These are phyloP conservation scores for Cynodonichthys magdalenae DNA, from an alignment of 2,797 vertebrate genomes.

Conservation along the genomic window DNA sequence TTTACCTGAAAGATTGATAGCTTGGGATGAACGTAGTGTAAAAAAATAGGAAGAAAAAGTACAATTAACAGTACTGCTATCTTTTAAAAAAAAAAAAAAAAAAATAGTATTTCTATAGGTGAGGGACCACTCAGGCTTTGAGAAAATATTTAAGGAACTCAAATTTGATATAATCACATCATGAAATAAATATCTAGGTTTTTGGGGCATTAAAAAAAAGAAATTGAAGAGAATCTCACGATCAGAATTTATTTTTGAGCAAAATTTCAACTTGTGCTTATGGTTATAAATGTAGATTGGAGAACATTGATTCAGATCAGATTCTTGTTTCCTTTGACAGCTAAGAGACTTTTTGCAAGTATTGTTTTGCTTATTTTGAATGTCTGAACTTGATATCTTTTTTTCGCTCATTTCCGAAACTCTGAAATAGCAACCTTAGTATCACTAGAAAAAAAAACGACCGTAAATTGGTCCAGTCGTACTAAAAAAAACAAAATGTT, in stretches of 20 bases:
- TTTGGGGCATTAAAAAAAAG: conserved; percentile 35
- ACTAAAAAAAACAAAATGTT: conserved; percentile 9
- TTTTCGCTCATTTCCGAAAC: conserved; percentile 23
- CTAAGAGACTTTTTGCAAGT: too few species aligned
- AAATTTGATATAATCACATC: too few species aligned
- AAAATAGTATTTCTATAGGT: conserved; percentile 16
- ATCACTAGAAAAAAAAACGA: conserved; percentile 13
- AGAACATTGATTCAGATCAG: neutral
- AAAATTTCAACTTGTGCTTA: neutral
- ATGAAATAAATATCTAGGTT: neutral
- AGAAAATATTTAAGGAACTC: conserved; percentile 18
- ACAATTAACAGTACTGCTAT: conserved; percentile 3
- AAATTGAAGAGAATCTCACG: neutral
- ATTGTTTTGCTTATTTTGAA: conserved; percentile 8
- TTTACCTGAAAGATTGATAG: neutral
- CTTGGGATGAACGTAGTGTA: conserved; percentile 19
- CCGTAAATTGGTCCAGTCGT: conserved; percentile 18
- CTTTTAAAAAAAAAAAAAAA: too few species aligned
- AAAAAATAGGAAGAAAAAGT: conserved; percentile 27
- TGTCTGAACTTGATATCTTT: conserved; percentile 9
- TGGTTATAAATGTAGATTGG: conserved; percentile 27
- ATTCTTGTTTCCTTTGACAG: neutral
- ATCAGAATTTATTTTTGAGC: conserved; percentile 8
- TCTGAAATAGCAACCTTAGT: conserved; percentile 32
- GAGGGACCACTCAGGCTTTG: conserved; percentile 48